Evolutionary conservation across 2,888 invertebrate species (phyloP).

Genomic region (Smittia aterrima): DNA sequence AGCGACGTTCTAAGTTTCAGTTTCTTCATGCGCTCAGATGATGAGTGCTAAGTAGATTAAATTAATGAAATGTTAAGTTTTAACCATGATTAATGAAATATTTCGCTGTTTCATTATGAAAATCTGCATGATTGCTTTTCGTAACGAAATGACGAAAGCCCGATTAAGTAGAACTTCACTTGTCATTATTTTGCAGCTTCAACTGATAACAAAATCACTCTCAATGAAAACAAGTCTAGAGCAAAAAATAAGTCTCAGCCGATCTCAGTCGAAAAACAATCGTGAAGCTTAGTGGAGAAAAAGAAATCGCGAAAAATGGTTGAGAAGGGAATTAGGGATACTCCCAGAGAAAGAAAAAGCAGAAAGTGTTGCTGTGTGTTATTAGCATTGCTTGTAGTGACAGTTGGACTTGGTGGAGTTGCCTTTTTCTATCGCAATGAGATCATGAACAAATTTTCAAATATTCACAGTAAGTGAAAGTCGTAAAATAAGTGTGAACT

Average conservation of each 20-base stretch:
- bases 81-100: slow-evolving; percentile 21
- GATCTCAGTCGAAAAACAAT: too few species aligned
- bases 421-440: slow-evolving; percentile 6
- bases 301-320: neutral
- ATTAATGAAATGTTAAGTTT: slow-evolving; percentile 36
- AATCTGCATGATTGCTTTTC: too few species aligned
- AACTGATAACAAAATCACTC: neutral
- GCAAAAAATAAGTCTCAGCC: neutral
- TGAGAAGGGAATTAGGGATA: neutral
- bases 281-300: too few species aligned
- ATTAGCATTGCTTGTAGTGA: neutral
- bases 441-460: neutral
- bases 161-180: too few species aligned
- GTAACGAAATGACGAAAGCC: too few species aligned
- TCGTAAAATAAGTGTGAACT: neutral
- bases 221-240: neutral
- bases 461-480: neutral
- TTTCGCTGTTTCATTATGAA: too few species aligned
- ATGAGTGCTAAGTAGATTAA: slow-evolving; percentile 37
- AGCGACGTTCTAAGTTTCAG: slow-evolving; percentile 18
- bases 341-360: neutral
- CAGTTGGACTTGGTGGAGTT: neutral
- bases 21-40: neutral
- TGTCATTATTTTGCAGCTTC: too few species aligned
- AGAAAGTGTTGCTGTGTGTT: slow-evolving; percentile 15